Base-by-base conservation (phyloP, 1,140 invertebrate genomes). In the Caerostris darwini region DNA sequence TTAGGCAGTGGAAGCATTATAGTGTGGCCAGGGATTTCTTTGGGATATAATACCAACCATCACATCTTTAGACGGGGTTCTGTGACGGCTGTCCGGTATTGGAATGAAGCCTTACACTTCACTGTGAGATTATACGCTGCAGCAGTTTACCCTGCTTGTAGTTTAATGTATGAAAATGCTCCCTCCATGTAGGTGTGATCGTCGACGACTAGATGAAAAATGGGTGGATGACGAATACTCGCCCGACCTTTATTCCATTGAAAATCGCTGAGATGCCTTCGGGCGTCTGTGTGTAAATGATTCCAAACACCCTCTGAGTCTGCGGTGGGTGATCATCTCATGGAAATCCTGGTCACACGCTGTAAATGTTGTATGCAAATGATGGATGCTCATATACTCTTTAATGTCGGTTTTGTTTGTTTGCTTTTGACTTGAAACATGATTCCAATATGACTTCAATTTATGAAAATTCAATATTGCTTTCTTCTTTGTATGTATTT, bases 11-110 rank as follows among this genome's bases (percentile, higher is more conserved):
- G 34, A 71, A 19, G 69, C 17, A 71, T 17, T n/a, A 71, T 71
- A 6, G 34, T 71, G 8, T 82, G 81, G 81, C 8, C 4, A 82
- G 81, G 50, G 81, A 82, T 82, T 82, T 82, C 81, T 50, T 82
- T 82, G 14, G 81, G 81, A 54, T 82, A 82, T 34, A 1, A 1
- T 3, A 82, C 57, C 57, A 53, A 12, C 57, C 83, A 59, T 7
- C 54, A 12, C 83, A 17, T 59, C 14, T 59, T n/a, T 14, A 86
- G 57, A 34, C 56, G 83, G 3, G 4, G 14, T 3, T 86, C 57
- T n/a, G 83, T 58, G 12, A 86, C 17, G 57, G n/a, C 14, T 86
- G 57, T 57, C 10, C 17, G 83, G 19, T 57, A 59, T 57, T 17
- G 83, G n/a, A 10, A 57, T 17, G 83, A 86, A 17, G 54, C 17